Percentiles rank a stretch among this genome's conserved stretches.
phyloP scores from a whole-genome alignment of 1,140 invertebrate species.

The Drosophila lini region DNA sequence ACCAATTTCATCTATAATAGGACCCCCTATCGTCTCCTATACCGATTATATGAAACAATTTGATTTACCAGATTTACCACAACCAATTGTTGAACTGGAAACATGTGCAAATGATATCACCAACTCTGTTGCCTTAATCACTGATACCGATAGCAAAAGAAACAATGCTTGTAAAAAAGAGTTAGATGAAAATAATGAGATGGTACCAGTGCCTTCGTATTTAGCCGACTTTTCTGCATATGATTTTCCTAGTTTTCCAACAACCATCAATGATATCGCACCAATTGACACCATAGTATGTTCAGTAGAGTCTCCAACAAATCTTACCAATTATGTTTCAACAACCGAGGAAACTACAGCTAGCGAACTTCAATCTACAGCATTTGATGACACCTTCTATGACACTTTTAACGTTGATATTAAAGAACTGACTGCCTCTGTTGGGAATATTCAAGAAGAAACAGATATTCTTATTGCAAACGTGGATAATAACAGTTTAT shows the following conservation, averaged over 20 bases:
- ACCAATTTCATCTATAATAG: constrained; percentile 10
- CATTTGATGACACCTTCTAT: constrained; percentile 77
- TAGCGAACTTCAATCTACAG: neutral
- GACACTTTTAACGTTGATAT: constrained; percentile 79
- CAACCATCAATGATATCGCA: neutral
- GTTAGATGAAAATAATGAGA: constrained; percentile 1
- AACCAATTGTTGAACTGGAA: constrained; percentile 46
- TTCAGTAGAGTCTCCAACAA: constrained; percentile 19
- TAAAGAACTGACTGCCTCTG: constrained; percentile 53
- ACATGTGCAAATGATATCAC: constrained; percentile 1
- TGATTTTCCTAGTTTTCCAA: neutral
- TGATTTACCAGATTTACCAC: constrained; percentile 68
- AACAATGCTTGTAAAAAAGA: neutral
- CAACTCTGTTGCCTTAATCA: neutral
- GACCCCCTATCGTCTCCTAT: constrained; percentile 50
- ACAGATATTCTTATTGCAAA: constrained; percentile 10
- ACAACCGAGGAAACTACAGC: neutral
- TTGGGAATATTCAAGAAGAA: constrained; percentile 33
- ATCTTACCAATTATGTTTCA: neutral
- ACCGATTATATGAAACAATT: constrained; percentile 74
- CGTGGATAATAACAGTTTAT: neutral
- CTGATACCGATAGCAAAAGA: neutral
- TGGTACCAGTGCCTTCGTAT: constrained; percentile 4
- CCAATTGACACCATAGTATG: constrained; percentile 17
- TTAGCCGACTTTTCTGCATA: constrained; percentile 3